Evolutionary conservation across 2,113 vertebrate species (phyloP).

Genomic region (Cryptomyrus ogoouensis): DNA sequence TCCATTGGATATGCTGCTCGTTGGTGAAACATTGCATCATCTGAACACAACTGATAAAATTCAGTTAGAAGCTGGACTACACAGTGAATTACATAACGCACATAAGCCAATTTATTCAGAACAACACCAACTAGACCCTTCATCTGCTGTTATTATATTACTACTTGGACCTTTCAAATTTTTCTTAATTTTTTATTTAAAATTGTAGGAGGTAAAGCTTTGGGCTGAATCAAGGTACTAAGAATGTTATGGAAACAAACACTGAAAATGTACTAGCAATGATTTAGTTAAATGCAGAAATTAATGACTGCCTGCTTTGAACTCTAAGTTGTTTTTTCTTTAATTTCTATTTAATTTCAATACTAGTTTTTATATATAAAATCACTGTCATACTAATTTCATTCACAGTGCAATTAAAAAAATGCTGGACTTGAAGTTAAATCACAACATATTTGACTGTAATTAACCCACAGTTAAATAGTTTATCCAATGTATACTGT

Average conservation of each 20-base stretch:
- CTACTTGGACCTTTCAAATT: not conserved
- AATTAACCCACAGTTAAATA: not conserved
- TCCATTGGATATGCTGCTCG: not conserved
- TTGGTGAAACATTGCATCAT: not conserved
- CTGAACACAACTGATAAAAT: not conserved
- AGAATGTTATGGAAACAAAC: not conserved
- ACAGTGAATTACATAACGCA: not conserved
- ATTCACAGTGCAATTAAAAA: not conserved
- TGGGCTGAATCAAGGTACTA: not conserved
- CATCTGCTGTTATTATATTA: not conserved
- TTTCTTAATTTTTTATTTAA: not conserved
- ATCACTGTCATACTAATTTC: not conserved
- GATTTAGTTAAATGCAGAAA: not conserved
- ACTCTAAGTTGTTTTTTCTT: not conserved
- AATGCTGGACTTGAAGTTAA: not conserved
- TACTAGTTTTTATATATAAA: not conserved
- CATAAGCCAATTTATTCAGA: not conserved
- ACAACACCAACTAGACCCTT: not conserved
- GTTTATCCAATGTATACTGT: not conserved
- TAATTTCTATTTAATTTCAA: no score
- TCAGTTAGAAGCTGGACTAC: not conserved
- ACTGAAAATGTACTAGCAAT: not conserved
- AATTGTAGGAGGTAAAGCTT: not conserved
- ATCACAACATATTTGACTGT: not conserved
- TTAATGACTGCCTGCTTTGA: not conserved